phyloP scores from a whole-genome alignment of 2,888 invertebrate species.

The Tenodera sinensis region DNA sequence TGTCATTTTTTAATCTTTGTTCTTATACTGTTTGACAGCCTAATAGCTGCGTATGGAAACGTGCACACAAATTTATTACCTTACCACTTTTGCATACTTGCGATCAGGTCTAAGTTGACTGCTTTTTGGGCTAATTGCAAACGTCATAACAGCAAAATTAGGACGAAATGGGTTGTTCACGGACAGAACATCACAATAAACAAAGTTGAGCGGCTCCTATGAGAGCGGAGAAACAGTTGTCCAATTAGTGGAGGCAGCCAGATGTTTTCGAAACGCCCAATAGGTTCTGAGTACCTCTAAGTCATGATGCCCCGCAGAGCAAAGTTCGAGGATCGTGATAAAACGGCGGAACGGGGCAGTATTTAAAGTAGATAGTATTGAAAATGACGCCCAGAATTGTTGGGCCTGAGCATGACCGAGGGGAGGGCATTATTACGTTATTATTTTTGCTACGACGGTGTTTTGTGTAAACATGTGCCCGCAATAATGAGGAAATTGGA shows the following conservation, averaged over 20 bases:
- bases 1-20: too few species aligned
- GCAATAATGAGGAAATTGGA: neutral
- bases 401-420: neutral
- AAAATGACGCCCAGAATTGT: conserved; percentile 16
- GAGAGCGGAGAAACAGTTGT: neutral
- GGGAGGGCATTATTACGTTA: neutral
- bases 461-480: neutral
- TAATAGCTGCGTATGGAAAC: too few species aligned
- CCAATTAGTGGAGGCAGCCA: neutral
- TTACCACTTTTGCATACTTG: too few species aligned
- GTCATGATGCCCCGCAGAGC: conserved; percentile 2
- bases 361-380: conserved; percentile 13
- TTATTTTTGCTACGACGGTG: neutral
- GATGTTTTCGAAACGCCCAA: neutral
- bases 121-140: neutral
- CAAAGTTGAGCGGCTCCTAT: neutral
- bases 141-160: neutral
- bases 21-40: too few species aligned
- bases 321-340: neutral
- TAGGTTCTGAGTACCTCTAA: neutral
- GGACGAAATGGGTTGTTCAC: neutral
- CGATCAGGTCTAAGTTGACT: neutral
- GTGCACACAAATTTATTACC: too few species aligned
- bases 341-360: neutral
- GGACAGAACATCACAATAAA: neutral